Evolutionary conservation across 2,797 vertebrate species (phyloP), one percentile per base, ranked within the genome.

Genomic region (Eleutherodactylus coqui): DNA sequence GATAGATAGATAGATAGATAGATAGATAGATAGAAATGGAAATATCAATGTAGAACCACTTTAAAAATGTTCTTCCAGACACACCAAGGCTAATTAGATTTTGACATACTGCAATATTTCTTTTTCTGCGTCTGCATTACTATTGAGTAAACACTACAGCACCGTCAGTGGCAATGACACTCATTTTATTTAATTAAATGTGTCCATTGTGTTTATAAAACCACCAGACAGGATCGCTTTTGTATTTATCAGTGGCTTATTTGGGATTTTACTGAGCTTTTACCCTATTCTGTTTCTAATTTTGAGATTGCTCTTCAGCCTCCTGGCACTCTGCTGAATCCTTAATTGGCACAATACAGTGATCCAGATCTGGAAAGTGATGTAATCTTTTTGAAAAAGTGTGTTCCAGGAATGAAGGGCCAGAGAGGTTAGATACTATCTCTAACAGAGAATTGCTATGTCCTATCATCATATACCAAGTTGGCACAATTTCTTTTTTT

Each of bases 321-420:
- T 86, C 55, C 41, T 75, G 76, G 82, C 76, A 51, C 36, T 27
- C 14, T 55, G 47, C 27, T 45, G 19, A 32, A 49, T 45, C 62
- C 81, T 80, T 73, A 41, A 70, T 84, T 87, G 82, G 86, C 77
- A 77, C 43, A 47, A 60, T 58, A 76, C 27, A 21, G 29, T 17
- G 27, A 72, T 55, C 49, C 51, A 34, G 77, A 55, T 32, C 51
- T 81, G 58, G 51, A 75, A 87, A 75, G 76, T 84, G 77, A 81
- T 75, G 70, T 75, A 72, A 76, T 85, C 72, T 81, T 87, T 81
- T 81, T 81, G 29, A 75, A 79, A 85, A 67, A 69, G 62, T 62
- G 78, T 47, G 82, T 84, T 80, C 86, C 77, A 83, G 53, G 76
- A 84, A 87, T 73, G 45, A 79, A 87, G 43, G 36, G 55, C 29